Evolutionary conservation across 1,140 invertebrate genomes (phyloP), one percentile per base, ranked within the genome.

Genomic region (Lysiphlebus fabarum): DNA sequence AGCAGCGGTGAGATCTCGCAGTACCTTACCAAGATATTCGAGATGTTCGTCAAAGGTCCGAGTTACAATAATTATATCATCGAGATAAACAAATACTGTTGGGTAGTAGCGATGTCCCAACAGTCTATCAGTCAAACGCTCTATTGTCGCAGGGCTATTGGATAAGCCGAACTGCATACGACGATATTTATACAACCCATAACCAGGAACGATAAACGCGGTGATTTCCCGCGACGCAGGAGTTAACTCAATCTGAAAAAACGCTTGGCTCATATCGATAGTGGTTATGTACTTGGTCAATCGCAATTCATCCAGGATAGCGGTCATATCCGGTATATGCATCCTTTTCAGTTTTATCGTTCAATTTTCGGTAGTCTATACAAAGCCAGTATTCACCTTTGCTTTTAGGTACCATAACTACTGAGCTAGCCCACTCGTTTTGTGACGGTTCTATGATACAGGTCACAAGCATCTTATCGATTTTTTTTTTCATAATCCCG

Each of bases 121-220:
- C 4, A 75, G 55, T 7, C 64, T 26, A 54, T 74, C 70, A 4
- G 79, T 72, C 0, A 75, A 37, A 6, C 78, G 53, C 54, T 74
- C 70, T 56, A 78, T 81, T 0, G 74, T 77, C 4, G 75, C 72
- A 11, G 67, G 71, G 8, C 61, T 61, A 62, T 68, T 78, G 6
- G 58, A 55, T 4, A 82, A 62, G 5, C 80, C 79, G 65, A 81
- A 77, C 0, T 76, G 72, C 70, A 82, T 72, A 1, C 75, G 64
- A 14, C 63, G 69, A 57, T 77, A 82, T 45, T 67, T 61, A 55
- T 62, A 81, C n/a, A n/a, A n/a, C n/a, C n/a, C 6, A 72, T 61
- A 2, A 76, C 70, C 69, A 26, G 72, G 72, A 4, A 75, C 75
- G 1, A 67, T 68, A 63, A 81, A 81, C 2, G 70, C 76, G 1